A percentile compares a stretch with the other conserved stretches of the same genome.
These are phyloP conservation scores for Paguma larvata DNA, from an alignment of 2,797 vertebrate species.

Conservation along the genomic window DNA sequence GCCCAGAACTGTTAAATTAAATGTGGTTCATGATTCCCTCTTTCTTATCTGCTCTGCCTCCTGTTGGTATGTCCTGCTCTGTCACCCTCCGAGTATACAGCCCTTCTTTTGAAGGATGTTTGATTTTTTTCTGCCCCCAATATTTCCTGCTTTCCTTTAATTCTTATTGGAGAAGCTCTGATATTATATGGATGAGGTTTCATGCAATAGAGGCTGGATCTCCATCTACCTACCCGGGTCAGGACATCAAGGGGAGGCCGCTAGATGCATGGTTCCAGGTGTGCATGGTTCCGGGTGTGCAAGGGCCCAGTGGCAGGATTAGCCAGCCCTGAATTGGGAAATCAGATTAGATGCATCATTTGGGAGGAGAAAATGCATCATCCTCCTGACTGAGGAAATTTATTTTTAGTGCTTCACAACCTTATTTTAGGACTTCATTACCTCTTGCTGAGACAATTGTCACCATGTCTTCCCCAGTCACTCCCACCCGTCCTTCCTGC, in stretches of 20 bases:
- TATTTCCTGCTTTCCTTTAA: background rate
- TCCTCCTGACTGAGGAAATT: background rate
- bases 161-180: background rate
- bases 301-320: background rate
- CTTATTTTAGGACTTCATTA: background rate
- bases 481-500: background rate
- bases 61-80: background rate
- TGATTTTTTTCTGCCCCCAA: background rate
- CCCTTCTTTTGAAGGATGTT: too few relatives aligned
- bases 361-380: background rate
- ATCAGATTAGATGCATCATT: background rate
- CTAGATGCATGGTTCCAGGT: background rate
- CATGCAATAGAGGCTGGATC: background rate
- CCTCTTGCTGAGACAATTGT: background rate
- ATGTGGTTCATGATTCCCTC: background rate
- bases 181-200: background rate
- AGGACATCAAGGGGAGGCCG: background rate
- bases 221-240: too few relatives aligned
- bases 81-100: background rate
- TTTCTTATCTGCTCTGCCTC: background rate
- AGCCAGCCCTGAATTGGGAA: background rate
- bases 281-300: background rate
- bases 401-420: background rate
- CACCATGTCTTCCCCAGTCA: background rate
- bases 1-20: background rate